Evolutionary conservation across 1,140 invertebrate genomes (phyloP), one percentile per base, ranked within the genome.

Genomic region (Cephus cinctus): DNA sequence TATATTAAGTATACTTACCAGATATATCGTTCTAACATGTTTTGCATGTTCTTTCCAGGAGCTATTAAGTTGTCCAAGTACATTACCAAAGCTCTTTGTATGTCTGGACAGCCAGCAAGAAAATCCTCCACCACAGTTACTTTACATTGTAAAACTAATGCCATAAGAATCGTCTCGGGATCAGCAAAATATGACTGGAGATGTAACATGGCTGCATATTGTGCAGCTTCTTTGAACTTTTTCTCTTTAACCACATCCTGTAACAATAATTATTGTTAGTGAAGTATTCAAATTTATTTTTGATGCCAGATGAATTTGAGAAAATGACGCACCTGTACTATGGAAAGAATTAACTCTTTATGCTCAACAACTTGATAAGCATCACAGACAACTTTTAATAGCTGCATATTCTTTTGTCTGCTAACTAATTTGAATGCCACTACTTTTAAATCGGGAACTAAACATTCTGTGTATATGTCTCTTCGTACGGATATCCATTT

Each of bases 141-240:
- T 64, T 87, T 88, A 59, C 89, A 86, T 78, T 89, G 86, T 9
- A 90, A 69, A 56, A 90, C 75, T 14, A 91, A 67, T 12, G 88
- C 87, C 52, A 90, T 71, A 3, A 89, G 53, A 56, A 90, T 79
- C 44, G 83, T 79, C 64, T 86, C 77, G 32, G 87, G 63, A 47
- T 75, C 78, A 15, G 67, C 57, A 71, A 87, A 88, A 38, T 81
- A 69, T 27, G 79, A 66, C 70, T 86, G 84, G 11, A 89, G 65
- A 41, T 83, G 71, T 30, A 89, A 70, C 21, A 83, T 71, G 42
- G 79, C 71, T n/a, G 81, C 79, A 67, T 81, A 79, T 44, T 85
- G 81, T 47, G 84, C 84, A 25, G 83, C 86, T 63, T 86, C 82
- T 76, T 85, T 86, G 54, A 79, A 86, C 40, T 79, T 73, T 23